Evolutionary conservation across 2,113 vertebrate genomes (phyloP).

Genomic region (Proteles cristata): DNA sequence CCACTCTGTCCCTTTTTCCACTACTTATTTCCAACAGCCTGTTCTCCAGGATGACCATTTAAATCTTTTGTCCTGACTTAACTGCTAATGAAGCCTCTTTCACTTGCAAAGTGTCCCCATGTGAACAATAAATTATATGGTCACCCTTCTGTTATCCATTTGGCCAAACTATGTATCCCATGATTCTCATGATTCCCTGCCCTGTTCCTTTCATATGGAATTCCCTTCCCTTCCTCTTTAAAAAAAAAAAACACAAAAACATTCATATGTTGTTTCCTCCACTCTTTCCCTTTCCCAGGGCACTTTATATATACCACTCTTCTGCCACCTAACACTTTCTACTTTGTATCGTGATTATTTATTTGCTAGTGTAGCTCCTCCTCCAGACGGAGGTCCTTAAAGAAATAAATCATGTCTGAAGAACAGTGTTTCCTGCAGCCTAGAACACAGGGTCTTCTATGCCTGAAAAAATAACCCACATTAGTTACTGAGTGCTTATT

Average conservation of each 20-base stretch:
- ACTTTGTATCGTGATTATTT: background rate
- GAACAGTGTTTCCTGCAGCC: background rate
- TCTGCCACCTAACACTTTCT: background rate
- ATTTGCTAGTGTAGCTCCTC: background rate
- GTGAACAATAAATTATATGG: background rate
- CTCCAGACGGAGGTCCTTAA: background rate
- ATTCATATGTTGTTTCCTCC: background rate
- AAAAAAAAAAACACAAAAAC: background rate
- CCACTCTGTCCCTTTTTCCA: background rate
- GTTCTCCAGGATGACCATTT: background rate
- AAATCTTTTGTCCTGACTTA: background rate
- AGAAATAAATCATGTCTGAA: constrained; percentile 1
- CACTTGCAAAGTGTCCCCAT: background rate
- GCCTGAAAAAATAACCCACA: background rate
- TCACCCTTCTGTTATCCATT: background rate
- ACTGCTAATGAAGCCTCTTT: background rate
- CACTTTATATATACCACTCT: background rate
- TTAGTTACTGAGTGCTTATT: background rate
- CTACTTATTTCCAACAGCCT: background rate
- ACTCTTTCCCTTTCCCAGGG: background rate
- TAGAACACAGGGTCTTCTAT: background rate
- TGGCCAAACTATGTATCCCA: background rate
- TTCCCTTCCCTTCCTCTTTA: background rate
- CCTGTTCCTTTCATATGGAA: background rate
- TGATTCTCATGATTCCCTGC: background rate